These are phyloP conservation scores for Dynastes grantii DNA, from an alignment of 2,888 invertebrate genomes.

Conservation along the genomic window DNA sequence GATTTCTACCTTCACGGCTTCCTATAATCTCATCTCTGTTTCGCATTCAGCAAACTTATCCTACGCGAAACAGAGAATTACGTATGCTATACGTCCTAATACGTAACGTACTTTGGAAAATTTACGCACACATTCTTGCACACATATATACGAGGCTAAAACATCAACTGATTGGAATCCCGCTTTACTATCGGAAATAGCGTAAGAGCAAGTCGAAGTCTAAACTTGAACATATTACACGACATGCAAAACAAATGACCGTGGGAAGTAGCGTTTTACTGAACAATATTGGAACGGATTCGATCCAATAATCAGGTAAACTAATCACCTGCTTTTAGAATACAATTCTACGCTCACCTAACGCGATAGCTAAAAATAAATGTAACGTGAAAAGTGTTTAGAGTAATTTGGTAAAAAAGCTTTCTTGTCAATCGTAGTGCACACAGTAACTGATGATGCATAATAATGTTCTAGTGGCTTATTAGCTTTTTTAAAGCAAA, in stretches of 20 bases:
- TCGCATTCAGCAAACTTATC: not conserved
- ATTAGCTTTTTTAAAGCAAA: not conserved
- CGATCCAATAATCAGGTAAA: slow-evolving; percentile 68
- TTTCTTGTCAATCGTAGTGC: slow-evolving; percentile 16
- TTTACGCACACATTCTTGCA: not conserved
- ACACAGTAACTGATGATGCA: slow-evolving; percentile 25
- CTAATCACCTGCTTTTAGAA: slow-evolving; percentile 53
- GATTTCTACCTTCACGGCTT: slow-evolving; percentile 49
- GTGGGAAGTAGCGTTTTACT: slow-evolving; percentile 66
- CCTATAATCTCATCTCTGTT: slow-evolving; percentile 51
- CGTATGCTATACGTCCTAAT: not conserved
- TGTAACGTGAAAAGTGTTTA: slow-evolving; percentile 33
- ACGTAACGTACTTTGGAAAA: slow-evolving; percentile 20
- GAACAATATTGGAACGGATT: slow-evolving; percentile 65
- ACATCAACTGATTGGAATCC: slow-evolving; percentile 13
- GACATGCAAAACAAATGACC: slow-evolving; percentile 67
- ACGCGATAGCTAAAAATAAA: slow-evolving; percentile 33
- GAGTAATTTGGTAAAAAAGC: slow-evolving; percentile 6
- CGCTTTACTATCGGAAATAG: slow-evolving; percentile 20
- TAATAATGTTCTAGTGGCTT: slow-evolving; percentile 4
- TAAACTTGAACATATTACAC: slow-evolving; percentile 60
- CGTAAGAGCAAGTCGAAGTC: slow-evolving; percentile 39
- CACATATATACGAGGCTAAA: slow-evolving; percentile 24
- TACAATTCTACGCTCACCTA: slow-evolving; percentile 54
- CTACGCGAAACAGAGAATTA: not conserved